Conservation (phyloP, 2,113 vertebrate species). For the Anhinga rufa region DNA sequence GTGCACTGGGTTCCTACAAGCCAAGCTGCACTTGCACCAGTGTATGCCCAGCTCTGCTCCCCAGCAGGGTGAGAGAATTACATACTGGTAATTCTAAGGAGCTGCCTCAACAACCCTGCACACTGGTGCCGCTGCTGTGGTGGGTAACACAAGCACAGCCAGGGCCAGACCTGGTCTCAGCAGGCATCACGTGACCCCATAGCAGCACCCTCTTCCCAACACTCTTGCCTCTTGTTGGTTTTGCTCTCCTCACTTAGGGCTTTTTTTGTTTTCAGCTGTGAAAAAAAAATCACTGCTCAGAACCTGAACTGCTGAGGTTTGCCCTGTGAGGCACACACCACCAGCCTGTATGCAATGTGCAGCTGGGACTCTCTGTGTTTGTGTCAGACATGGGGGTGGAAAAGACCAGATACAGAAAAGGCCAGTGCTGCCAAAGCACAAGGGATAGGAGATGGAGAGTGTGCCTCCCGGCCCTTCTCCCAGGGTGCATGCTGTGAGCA, state of each 20-base stretch:
- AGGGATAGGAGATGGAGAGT: background rate
- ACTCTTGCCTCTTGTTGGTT: background rate
- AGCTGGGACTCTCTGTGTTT: background rate
- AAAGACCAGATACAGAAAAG: background rate
- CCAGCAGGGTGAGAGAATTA: background rate
- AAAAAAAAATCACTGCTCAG: background rate
- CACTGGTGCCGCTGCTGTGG: rapidly evolving
- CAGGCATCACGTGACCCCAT: rapidly evolving
- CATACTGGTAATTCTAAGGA: background rate
- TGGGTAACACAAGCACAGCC: background rate
- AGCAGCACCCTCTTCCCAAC: background rate
- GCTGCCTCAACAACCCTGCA: background rate
- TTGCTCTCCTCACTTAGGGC: background rate
- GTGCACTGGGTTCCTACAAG: background rate
- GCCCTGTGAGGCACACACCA: rapidly evolving
- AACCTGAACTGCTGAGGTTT: background rate
- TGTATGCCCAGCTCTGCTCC: background rate
- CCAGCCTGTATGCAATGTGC: rapidly evolving
- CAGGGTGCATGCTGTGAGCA: rapidly evolving
- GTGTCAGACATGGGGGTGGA: background rate
- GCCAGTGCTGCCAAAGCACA: background rate
- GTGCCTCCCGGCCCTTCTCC: rapidly evolving
- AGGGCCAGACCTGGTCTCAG: background rate
- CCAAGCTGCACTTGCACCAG: background rate
- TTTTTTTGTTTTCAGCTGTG: background rate